Evolutionary conservation across 2,888 invertebrate species (phyloP), one percentile per base, ranked within the genome.

Genomic region (Drosophila infuscata): DNA sequence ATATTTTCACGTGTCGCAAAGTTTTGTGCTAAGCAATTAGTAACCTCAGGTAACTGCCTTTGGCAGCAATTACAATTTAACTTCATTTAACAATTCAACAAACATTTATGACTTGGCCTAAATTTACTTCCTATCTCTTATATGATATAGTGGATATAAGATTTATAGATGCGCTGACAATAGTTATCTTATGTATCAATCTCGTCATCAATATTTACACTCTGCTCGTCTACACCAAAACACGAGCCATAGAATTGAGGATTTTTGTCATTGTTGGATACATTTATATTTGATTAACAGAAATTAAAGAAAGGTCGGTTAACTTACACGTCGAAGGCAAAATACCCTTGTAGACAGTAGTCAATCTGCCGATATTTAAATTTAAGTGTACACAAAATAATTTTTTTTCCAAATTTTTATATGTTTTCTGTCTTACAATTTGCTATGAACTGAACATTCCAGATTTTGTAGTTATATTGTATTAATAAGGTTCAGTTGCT

Each of bases 1-100:
- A 76, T 76, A 79, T 81, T 80, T 79, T 69, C 81, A 81, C 73
- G 72, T 70, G 70, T 61, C 70, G 67, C 46, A 70, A 70, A 79
- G 51, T 72, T 75, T 76, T 76, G 70, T 73, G 73, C 77, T 58
- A 63, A 70, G 89, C 81, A 76, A 79, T 84, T 87, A 85, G 75
- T 82, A 67, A 58, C 20, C 36, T 70, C 74, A 75, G 71, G 77
- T 75, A 76, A 79, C 76, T 66, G 79, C 73, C 64, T 38, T 25
- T 46, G 64, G 46, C 73, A 49, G 58, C 59, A 52, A 65, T 78
- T 67, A 65, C 49, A 53, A 66, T 60, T 71, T 56, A 81, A 67
- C 41, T 67, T 81, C 57, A n/a, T n/a, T n/a, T n/a, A n/a, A n/a
- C n/a, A n/a, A n/a, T n/a, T n/a, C n/a, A n/a, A n/a, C n/a, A n/a